Percentiles rank a stretch among this genome's conserved stretches.
Evolutionary conservation across 2,113 vertebrate genomes (phyloP).

Genomic region (Eubucco bourcierii): DNA sequence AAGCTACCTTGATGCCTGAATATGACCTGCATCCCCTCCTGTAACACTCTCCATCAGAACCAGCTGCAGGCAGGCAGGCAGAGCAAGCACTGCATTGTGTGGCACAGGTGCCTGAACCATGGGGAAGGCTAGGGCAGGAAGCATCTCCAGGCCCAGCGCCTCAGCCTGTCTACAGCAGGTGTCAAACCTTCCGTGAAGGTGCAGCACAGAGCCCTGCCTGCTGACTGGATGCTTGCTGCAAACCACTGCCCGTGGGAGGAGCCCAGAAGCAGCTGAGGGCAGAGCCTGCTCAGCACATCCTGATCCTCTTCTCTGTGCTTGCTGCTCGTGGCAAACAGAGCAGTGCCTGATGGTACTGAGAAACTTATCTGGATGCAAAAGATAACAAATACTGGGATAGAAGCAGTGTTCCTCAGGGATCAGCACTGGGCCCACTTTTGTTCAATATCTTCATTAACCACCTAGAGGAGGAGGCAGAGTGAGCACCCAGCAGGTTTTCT

Average conservation of each 20-base stretch:
- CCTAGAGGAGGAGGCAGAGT: too few relatives aligned
- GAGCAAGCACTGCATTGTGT: neutral
- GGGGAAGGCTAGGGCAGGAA: neutral
- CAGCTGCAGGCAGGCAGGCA: neutral
- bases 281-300: neutral
- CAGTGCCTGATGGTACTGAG: neutral
- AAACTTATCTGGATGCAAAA: neutral
- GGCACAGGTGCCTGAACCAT: neutral
- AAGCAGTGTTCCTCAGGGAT: too few relatives aligned
- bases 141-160: neutral
- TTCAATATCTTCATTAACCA: too few relatives aligned
- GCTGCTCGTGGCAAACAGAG: neutral
- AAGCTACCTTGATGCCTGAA: neutral
- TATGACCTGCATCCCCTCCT: neutral
- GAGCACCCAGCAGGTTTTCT: too few relatives aligned
- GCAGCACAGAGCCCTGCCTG: neutral
- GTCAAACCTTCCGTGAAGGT: neutral
- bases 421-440: too few relatives aligned
- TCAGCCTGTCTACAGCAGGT: neutral
- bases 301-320: neutral
- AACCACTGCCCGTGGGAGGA: fast-evolving
- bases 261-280: neutral
- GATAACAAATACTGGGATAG: neutral
- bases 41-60: neutral
- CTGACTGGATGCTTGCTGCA: neutral